phyloP scores from a whole-genome alignment of 2,797 vertebrate genomes.

The Schizopygopsis malacanthus region DNA sequence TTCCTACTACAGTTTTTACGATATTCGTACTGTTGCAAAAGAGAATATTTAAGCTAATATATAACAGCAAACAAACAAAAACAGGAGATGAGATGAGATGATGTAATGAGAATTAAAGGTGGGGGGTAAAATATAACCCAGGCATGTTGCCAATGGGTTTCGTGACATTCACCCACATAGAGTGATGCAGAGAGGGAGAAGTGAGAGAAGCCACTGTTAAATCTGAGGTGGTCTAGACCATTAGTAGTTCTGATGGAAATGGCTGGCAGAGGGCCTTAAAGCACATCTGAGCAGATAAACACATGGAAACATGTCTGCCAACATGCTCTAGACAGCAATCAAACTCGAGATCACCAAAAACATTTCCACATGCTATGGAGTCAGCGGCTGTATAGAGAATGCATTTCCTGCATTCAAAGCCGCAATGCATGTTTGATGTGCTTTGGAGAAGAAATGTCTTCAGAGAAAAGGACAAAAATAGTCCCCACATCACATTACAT shows the following conservation, averaged over 20 bases:
- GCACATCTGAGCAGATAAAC: conserved; percentile 21
- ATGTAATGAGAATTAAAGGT: background rate
- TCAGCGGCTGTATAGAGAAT: conserved; percentile 9
- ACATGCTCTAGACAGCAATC: conserved; percentile 13
- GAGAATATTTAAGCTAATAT: background rate
- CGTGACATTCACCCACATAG: background rate
- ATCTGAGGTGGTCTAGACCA: background rate
- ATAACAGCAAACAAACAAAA: background rate
- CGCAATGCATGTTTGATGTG: conserved; percentile 6
- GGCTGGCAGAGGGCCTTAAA: conserved; percentile 6
- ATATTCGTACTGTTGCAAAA: background rate
- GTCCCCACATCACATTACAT: background rate
- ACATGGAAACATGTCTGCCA: conserved; percentile 31
- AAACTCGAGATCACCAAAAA: conserved; percentile 5
- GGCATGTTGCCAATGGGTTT: background rate
- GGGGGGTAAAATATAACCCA: background rate
- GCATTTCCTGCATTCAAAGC: conserved; percentile 8
- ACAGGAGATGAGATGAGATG: background rate
- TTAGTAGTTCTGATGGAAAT: conserved; percentile 12
- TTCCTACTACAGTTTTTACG: too few species aligned
- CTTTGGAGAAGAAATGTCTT: background rate
- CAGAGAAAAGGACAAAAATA: background rate
- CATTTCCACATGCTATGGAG: conserved; percentile 31
- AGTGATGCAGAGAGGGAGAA: background rate
- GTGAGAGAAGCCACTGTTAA: background rate